phyloP scores from a whole-genome alignment of 2,888 invertebrate genomes.

The Cephus sareptanus region DNA sequence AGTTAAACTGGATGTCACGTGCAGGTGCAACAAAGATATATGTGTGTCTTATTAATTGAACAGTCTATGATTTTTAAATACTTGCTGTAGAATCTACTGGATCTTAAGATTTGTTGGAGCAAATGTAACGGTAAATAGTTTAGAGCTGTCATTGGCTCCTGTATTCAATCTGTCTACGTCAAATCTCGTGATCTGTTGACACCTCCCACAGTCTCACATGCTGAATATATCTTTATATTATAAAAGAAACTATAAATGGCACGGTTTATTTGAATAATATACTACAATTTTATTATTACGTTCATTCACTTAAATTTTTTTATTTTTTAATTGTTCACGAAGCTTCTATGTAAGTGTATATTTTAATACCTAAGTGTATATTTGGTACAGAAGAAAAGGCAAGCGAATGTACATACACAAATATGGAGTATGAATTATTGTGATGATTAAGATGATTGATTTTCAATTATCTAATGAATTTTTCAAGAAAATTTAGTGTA shows the following conservation, averaged over 20 bases:
- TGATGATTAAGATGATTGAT: neutral
- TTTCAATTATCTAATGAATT: neutral
- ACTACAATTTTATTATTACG: neutral
- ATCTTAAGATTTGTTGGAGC: neutral
- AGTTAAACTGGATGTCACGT: neutral
- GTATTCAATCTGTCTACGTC: neutral
- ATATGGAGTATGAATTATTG: neutral
- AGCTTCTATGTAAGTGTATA: neutral
- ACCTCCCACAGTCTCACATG: neutral
- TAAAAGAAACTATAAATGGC: neutral
- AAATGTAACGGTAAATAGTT: neutral
- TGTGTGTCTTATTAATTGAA: neutral
- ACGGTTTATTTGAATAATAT: neutral
- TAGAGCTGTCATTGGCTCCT: neutral
- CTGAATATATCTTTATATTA: neutral
- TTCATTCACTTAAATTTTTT: neutral
- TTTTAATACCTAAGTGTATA: neutral
- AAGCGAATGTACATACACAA: neutral
- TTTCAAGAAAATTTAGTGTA: neutral
- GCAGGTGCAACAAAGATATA: neutral
- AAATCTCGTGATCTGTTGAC: neutral
- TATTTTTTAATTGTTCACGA: too few relatives aligned
- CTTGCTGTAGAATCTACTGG: neutral
- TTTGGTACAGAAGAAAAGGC: neutral
- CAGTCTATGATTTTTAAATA: neutral